These are phyloP conservation scores for Drosophila meridiana DNA, from an alignment of 2,888 invertebrate genomes.

Conservation along the genomic window DNA sequence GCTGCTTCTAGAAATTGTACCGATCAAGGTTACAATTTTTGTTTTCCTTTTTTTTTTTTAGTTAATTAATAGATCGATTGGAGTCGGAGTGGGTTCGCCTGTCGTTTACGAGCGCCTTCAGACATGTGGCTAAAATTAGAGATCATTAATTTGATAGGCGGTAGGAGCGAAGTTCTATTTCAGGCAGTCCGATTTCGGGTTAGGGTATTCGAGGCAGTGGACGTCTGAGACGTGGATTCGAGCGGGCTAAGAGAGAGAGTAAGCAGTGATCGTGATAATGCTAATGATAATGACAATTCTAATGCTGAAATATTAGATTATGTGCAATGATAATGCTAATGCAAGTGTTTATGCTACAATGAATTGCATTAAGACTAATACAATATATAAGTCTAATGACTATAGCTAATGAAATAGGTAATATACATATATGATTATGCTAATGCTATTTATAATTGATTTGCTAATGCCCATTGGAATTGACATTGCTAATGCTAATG, in stretches of 20 bases:
- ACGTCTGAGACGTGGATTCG: neutral
- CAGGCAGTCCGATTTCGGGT: neutral
- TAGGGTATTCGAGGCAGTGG: neutral
- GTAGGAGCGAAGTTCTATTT: neutral
- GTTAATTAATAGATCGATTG: conserved; percentile 31
- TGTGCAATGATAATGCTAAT: neutral
- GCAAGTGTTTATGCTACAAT: too few relatives aligned
- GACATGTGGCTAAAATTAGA: conserved; percentile 19
- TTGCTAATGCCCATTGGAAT: too few relatives aligned
- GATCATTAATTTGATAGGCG: conserved; percentile 9
- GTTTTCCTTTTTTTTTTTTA: neutral
- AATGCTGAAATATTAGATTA: too few relatives aligned
- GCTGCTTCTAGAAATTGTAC: conserved; percentile 40
- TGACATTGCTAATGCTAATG: too few relatives aligned
- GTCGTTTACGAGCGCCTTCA: neutral
- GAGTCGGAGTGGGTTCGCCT: conserved; percentile 4
- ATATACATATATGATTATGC: too few relatives aligned
- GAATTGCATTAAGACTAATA: too few relatives aligned
- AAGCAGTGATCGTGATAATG: neutral
- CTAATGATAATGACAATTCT: neutral
- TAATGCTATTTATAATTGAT: too few relatives aligned
- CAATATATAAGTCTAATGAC: too few relatives aligned
- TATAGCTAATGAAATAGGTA: too few relatives aligned
- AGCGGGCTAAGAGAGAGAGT: neutral
- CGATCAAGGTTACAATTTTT: conserved; percentile 43